A percentile compares a stretch with the other conserved stretches of the same genome.
These are phyloP conservation scores for Malurus splendens DNA, from an alignment of 2,797 vertebrate species.

Conservation along the genomic window DNA sequence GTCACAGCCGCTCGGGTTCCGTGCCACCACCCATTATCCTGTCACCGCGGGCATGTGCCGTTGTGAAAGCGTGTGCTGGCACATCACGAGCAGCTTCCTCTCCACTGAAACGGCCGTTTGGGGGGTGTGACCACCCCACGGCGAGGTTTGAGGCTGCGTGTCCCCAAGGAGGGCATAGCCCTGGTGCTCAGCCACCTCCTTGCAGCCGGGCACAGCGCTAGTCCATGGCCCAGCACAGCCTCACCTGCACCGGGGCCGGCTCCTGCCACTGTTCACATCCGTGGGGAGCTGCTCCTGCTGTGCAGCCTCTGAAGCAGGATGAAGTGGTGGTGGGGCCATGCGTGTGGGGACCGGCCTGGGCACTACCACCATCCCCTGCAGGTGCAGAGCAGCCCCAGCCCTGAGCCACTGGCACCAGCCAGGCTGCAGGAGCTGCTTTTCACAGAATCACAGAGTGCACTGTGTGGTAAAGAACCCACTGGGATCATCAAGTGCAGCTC, in stretches of 20 bases:
- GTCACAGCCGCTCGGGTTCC: not conserved
- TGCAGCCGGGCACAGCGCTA: not conserved
- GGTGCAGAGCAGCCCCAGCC: not conserved
- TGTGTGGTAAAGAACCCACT: not conserved
- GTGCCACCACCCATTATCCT: not conserved
- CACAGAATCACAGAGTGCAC: not conserved
- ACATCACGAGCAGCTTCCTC: not conserved
- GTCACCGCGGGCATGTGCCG: fast-evolving
- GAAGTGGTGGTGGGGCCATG: not conserved
- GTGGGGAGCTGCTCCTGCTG: fast-evolving
- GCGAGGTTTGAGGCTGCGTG: fast-evolving
- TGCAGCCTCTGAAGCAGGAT: not conserved
- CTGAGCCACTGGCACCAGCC: fast-evolving
- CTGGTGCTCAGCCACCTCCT: not conserved
- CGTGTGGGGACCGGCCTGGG: fast-evolving
- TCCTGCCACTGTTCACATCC: fast-evolving
- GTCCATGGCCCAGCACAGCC: fast-evolving
- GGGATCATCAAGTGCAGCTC: not conserved
- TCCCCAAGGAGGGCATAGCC: not conserved
- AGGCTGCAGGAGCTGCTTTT: not conserved
- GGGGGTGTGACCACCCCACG: fast-evolving
- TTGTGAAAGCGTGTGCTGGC: not conserved
- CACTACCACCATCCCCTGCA: not conserved
- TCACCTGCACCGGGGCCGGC: fast-evolving
- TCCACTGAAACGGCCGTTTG: fast-evolving